Conservation (phyloP, 2,888 invertebrate species). For the Stenotaenia linearis region DNA sequence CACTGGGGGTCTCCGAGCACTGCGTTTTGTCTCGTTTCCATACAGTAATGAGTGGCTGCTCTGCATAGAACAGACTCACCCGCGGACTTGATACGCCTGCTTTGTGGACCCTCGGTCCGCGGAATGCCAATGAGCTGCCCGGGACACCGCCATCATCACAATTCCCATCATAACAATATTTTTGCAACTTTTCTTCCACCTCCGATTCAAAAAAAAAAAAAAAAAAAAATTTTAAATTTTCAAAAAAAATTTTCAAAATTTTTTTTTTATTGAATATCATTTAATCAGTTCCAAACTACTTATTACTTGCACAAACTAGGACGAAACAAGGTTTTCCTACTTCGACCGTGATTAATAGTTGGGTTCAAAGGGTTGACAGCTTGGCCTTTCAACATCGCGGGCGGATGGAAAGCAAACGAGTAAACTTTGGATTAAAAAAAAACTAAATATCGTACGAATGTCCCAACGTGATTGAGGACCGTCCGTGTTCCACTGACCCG, state of each 20-base stretch:
- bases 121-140: slow-evolving; percentile 14
- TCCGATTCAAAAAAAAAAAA: not conserved
- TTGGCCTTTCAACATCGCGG: slow-evolving; percentile 1
- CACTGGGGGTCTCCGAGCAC: not conserved
- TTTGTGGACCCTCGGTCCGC: slow-evolving; percentile 3
- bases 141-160: slow-evolving; percentile 7
- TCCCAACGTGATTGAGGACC: slow-evolving; percentile 17
- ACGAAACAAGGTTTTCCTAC: slow-evolving; percentile 12
- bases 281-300: not conserved
- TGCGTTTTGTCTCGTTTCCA: slow-evolving; percentile 24
- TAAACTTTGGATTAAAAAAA: not conserved
- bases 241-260: not conserved
- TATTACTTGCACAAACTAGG: slow-evolving; percentile 17
- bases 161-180: slow-evolving; percentile 12
- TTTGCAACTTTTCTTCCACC: not conserved
- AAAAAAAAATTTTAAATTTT: not conserved
- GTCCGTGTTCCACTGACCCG: slow-evolving; percentile 20
- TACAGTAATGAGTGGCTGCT: slow-evolving; percentile 18
- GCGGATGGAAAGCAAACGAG: not conserved
- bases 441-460: not conserved
- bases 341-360: slow-evolving; percentile 23
- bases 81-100: slow-evolving; percentile 20
- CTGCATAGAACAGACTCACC: slow-evolving; percentile 10
- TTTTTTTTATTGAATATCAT: not conserved
- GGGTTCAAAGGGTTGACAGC: slow-evolving; percentile 10